These are phyloP conservation scores for Ganaspis brasiliensis DNA, from an alignment of 2,888 invertebrate species.

Conservation along the genomic window DNA sequence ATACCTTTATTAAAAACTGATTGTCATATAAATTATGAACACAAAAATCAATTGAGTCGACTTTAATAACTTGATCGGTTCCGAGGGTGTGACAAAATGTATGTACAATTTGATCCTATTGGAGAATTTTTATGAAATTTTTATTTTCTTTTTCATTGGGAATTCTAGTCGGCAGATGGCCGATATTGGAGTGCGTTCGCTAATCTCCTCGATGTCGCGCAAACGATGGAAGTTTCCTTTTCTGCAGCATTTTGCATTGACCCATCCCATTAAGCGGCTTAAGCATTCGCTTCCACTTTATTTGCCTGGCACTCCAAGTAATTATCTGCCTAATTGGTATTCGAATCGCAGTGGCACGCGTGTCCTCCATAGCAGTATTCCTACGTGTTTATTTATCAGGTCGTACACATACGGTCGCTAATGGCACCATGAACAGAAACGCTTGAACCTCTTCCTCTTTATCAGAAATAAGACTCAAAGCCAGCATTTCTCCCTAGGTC, in stretches of 20 bases:
- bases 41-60: no score
- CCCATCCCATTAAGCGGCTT: slow-evolving; percentile 29
- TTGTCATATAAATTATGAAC: no score
- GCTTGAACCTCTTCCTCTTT: slow-evolving; percentile 18
- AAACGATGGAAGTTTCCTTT: slow-evolving; percentile 28
- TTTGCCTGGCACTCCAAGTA: slow-evolving; percentile 51
- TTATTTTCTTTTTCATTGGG: not conserved
- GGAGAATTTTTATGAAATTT: no score
- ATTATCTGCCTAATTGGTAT: slow-evolving; percentile 57
- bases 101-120: no score
- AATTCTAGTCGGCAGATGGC: not conserved
- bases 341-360: slow-evolving; percentile 45
- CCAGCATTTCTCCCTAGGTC: not conserved
- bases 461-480: slow-evolving; percentile 37
- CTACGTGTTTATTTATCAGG: slow-evolving; percentile 44
- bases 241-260: slow-evolving; percentile 9
- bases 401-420: slow-evolving; percentile 35
- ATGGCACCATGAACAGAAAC: slow-evolving; percentile 37
- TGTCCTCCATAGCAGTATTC: slow-evolving; percentile 33
- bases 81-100: no score
- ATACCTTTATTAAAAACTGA: no score
- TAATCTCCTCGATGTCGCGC: slow-evolving; percentile 29
- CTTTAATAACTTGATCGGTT: no score
- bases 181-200: slow-evolving; percentile 5
- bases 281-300: slow-evolving; percentile 46